Conservation (phyloP, 1,140 invertebrate species). For the Drosophila obscura region DNA sequence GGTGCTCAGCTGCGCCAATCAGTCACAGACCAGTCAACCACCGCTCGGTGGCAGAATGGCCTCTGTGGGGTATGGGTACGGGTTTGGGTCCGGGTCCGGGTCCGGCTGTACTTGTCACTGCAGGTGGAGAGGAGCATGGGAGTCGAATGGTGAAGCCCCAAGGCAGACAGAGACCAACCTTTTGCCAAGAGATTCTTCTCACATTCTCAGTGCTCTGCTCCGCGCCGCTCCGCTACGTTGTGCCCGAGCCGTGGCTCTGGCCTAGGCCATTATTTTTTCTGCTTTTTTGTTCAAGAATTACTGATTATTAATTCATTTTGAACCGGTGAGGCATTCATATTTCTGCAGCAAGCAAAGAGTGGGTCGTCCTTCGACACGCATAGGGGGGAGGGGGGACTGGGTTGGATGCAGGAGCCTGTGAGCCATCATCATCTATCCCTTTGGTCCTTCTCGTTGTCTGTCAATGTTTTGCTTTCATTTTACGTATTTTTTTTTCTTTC, state of each 20-base stretch:
- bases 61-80: slow-evolving; percentile 5
- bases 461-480: slow-evolving; percentile 80
- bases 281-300: slow-evolving; percentile 78
- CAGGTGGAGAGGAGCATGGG: slow-evolving; percentile 32
- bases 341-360: slow-evolving; percentile 67
- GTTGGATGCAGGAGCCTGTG: not conserved
- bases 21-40: slow-evolving; percentile 78
- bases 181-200: slow-evolving; percentile 33
- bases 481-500: slow-evolving; percentile 50
- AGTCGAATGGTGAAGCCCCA: slow-evolving; percentile 25
- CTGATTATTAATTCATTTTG: slow-evolving; percentile 82
- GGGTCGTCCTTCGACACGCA: slow-evolving; percentile 68
- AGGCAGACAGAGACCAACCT: slow-evolving; percentile 47
- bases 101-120: slow-evolving; percentile 71
- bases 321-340: slow-evolving; percentile 81
- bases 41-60: slow-evolving; percentile 15
- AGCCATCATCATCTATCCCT: slow-evolving; percentile 27
- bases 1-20: slow-evolving; percentile 79
- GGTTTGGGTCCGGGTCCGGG: slow-evolving; percentile 16
- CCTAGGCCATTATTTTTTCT: slow-evolving; percentile 23
- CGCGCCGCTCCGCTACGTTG: too few species aligned
- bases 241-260: too few species aligned
- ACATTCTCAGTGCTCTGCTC: slow-evolving; percentile 3
- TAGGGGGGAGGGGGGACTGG: not conserved
- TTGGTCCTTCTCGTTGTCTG: slow-evolving; percentile 67